Conservation (phyloP, 2,113 vertebrate species). For the Phaethon lepturus region DNA sequence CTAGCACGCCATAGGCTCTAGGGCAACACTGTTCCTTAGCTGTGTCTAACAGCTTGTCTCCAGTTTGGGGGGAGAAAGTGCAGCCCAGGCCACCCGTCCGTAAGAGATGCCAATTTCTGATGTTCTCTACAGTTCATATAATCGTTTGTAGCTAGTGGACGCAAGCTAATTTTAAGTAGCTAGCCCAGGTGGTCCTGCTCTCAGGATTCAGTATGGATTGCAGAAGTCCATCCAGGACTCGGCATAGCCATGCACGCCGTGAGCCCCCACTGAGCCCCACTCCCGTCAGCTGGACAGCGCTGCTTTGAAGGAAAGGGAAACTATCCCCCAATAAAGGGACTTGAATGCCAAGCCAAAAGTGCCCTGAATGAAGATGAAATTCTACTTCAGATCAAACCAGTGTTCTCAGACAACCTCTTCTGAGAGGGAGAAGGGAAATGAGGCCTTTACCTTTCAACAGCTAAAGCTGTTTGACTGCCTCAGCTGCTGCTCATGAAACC, state of each 20-base stretch:
- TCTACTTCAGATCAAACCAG: background rate
- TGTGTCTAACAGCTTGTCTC: background rate
- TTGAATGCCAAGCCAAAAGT: background rate
- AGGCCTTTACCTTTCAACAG: background rate
- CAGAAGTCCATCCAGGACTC: background rate
- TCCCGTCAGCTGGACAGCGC: background rate
- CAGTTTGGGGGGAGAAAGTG: background rate
- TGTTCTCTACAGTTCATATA: too few relatives aligned
- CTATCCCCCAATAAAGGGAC: background rate
- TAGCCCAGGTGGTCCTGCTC: background rate
- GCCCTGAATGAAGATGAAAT: background rate
- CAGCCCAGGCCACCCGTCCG: background rate
- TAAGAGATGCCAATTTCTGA: background rate
- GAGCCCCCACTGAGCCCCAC: rapidly evolving
- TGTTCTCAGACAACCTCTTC: background rate
- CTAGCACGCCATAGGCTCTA: rapidly evolving
- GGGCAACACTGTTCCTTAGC: background rate
- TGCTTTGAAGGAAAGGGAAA: background rate
- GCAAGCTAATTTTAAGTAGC: background rate
- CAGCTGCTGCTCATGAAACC: background rate
- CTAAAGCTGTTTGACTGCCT: background rate
- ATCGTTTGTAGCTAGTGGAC: background rate
- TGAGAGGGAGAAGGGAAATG: background rate
- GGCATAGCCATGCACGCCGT: rapidly evolving
- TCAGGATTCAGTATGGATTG: background rate